phyloP scores from a whole-genome alignment of 2,888 invertebrate species.

The Autographa pulchrina region DNA sequence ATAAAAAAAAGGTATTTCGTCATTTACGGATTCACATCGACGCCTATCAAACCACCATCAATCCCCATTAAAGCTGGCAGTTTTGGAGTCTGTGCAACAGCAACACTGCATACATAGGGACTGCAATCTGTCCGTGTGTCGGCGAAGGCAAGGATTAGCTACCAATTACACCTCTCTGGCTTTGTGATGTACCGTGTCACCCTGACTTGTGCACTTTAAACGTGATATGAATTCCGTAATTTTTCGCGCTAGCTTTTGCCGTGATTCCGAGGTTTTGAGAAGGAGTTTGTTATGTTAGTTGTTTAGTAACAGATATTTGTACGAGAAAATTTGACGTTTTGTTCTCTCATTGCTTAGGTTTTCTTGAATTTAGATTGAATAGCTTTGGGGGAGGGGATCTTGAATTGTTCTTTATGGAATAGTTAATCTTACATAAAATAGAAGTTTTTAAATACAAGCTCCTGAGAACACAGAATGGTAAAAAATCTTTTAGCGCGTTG shows the following conservation, averaged over 20 bases:
- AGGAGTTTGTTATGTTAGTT: neutral
- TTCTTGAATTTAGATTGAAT: no score
- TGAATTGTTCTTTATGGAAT: no score
- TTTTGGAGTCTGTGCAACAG: slow-evolving; percentile 19
- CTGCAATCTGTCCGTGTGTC: slow-evolving; percentile 66
- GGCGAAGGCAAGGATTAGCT: slow-evolving; percentile 81
- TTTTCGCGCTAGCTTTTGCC: slow-evolving; percentile 26
- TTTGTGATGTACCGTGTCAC: slow-evolving; percentile 61
- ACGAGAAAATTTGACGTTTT: neutral
- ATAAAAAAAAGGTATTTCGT: no score
- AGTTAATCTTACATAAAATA: no score
- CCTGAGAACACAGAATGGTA: no score
- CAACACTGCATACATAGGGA: slow-evolving; percentile 40
- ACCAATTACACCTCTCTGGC: slow-evolving; percentile 80
- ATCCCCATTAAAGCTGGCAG: slow-evolving; percentile 25
- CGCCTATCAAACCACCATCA: neutral
- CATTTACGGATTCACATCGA: neutral
- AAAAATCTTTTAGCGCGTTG: no score
- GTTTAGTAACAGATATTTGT: neutral
- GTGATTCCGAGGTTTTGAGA: slow-evolving; percentile 6
- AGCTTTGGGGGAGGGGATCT: no score
- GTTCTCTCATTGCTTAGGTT: neutral
- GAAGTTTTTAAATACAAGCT: no score
- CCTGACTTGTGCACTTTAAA: slow-evolving; percentile 64
- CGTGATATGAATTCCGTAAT: slow-evolving; percentile 61